These are phyloP conservation scores for Pachyramphus minor DNA, from an alignment of 2,113 vertebrate species.

Conservation along the genomic window DNA sequence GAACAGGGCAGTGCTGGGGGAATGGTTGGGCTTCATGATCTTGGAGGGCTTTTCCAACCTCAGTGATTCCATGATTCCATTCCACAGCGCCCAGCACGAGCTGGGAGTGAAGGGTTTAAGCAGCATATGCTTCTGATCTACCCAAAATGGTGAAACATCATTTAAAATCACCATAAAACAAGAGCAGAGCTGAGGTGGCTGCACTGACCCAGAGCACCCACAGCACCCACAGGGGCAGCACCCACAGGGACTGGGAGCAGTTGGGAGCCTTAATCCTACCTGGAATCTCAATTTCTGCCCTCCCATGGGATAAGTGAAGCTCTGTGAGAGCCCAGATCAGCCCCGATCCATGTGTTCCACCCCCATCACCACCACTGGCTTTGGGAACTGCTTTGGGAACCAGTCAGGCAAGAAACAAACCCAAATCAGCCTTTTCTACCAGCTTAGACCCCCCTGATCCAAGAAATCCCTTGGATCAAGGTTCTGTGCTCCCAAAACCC, in stretches of 20 bases:
- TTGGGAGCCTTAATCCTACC: rapidly evolving
- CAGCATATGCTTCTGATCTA: rapidly evolving
- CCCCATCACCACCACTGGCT: not conserved
- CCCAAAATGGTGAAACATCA: rapidly evolving
- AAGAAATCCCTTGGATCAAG: not conserved
- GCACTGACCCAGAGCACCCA: not conserved
- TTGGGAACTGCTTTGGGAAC: not conserved
- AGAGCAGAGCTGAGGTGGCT: not conserved
- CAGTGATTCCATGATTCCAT: not conserved
- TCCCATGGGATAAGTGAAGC: rapidly evolving
- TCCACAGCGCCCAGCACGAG: rapidly evolving
- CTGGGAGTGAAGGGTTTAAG: rapidly evolving
- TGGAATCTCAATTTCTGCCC: not conserved
- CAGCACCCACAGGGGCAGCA: rapidly evolving
- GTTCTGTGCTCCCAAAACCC: not conserved
- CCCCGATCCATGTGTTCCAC: rapidly evolving
- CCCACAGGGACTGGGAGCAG: not conserved
- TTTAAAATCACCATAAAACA: not conserved
- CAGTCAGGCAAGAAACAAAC: not conserved
- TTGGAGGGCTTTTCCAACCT: not conserved
- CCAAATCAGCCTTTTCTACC: not conserved
- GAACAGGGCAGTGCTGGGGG: not conserved
- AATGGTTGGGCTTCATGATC: not conserved
- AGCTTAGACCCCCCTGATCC: not conserved
- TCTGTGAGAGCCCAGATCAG: not conserved